phyloP scores from a whole-genome alignment of 1,140 invertebrate genomes.

The Drosophila equinoxialis region DNA sequence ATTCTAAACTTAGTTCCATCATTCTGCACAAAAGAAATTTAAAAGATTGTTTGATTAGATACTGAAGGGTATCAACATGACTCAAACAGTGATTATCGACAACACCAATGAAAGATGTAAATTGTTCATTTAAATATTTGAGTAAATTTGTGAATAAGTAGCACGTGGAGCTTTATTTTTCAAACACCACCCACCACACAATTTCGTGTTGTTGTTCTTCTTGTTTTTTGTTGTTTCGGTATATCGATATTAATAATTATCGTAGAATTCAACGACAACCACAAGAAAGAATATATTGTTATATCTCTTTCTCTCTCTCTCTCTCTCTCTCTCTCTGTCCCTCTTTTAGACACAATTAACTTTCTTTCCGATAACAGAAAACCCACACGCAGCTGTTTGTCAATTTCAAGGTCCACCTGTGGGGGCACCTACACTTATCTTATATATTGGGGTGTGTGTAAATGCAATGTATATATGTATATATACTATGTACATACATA shows the following conservation, averaged over 20 bases:
- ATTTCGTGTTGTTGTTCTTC: neutral
- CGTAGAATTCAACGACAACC: slow-evolving; percentile 6
- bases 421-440: slow-evolving; percentile 50
- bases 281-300: slow-evolving; percentile 9
- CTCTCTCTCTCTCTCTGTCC: neutral
- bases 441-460: slow-evolving; percentile 37
- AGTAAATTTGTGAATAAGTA: neutral
- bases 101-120: neutral
- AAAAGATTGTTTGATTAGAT: too few relatives aligned
- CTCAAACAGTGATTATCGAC: neutral
- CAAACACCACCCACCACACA: slow-evolving; percentile 2
- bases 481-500: slow-evolving; percentile 19
- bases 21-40: too few relatives aligned
- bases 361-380: slow-evolving; percentile 40
- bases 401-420: slow-evolving; percentile 66
- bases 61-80: neutral
- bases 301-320: neutral
- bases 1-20: too few relatives aligned
- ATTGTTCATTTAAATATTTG: slow-evolving; percentile 1
- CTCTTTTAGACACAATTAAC: slow-evolving; percentile 23
- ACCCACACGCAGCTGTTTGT: slow-evolving; percentile 61
- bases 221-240: neutral
- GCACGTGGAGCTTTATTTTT: slow-evolving; percentile 34
- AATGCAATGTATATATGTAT: slow-evolving; percentile 20
- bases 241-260: slow-evolving; percentile 43